Base-by-base conservation (phyloP, 1,140 invertebrate genomes). In the Sminthurides bifidus region DNA sequence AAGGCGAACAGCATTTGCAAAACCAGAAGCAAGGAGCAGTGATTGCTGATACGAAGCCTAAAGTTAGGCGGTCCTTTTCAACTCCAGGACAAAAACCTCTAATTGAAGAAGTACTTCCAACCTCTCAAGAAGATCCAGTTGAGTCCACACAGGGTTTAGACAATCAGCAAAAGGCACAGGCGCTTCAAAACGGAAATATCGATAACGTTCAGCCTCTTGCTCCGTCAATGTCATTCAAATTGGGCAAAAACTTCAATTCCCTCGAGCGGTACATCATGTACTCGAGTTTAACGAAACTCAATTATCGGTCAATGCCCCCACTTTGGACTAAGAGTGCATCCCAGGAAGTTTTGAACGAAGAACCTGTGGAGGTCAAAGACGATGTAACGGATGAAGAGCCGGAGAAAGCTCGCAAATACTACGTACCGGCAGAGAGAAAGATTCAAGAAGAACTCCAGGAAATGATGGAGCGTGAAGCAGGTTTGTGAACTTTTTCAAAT, bases 231-330 rank as follows among this genome's bases (percentile, higher is more conserved):
- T n/a, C n/a, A n/a, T 49, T 49, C 17, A 49, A 49, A 49, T 33
- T 49, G 19, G 46, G 46, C 3, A 49, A 49, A 19, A 49, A 49
- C 35, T 49, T 49, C 29, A 49, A 49, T 26, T 49, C 46, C 46
- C 46, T 49, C 23, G 46, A 49, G 23, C 27, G 46, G 3, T 49
- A 49, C 24, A 49, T 49, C 12, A 49, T 49, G 46, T 49, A 49
- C 24, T 49, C 46, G 6, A 49, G 46, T 23, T 17, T 49, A 21
- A 49, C 46, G 17, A 49, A 49, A 49, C 21, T 49, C 6, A 49
- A 49, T 33, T 49, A 33, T 31, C 3, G 29, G 6, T 49, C 46
- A 29, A 49, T 49, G 27, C 26, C 26, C 8, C 26, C 46, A 3
- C 29, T 10, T 33, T 29, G 46, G 46, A 31, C 26, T 8, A 49